A percentile compares a stretch with the other conserved stretches of the same genome.
phyloP scores from a whole-genome alignment of 2,888 invertebrate genomes.

The Oscheius onirici region DNA sequence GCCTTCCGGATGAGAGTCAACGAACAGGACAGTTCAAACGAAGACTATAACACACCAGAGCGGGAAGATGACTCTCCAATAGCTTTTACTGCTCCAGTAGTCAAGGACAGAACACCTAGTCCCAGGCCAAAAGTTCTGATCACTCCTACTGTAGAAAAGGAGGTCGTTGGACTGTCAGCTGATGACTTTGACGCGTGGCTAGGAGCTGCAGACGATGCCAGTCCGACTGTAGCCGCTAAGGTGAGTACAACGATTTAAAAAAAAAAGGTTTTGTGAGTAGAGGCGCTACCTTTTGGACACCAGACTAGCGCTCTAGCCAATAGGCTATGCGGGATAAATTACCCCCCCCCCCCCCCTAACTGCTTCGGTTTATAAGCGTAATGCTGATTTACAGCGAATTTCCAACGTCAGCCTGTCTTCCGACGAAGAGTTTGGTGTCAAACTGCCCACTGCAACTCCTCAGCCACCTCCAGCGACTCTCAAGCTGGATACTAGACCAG shows the following conservation, averaged over 20 bases:
- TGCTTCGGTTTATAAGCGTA: not conserved
- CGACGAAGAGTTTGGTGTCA: constrained; percentile 41
- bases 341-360: too few species aligned
- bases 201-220: constrained; percentile 7
- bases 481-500: not conserved
- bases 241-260: not conserved
- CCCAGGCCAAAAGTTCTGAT: constrained; percentile 3
- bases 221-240: not conserved
- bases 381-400: not conserved
- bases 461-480: not conserved
- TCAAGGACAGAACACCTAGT: not conserved
- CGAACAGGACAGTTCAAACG: constrained; percentile 28
- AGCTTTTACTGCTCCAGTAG: constrained; percentile 8
- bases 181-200: constrained; percentile 30
- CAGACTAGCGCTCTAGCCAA: not conserved
- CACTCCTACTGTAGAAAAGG: not conserved
- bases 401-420: constrained; percentile 16
- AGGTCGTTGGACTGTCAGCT: not conserved
- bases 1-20: constrained; percentile 34
- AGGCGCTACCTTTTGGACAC: not conserved
- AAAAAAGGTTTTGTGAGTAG: not conserved
- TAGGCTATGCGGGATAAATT: too few species aligned
- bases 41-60: constrained; percentile 35
- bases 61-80: constrained; percentile 29
- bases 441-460: not conserved